Base-by-base conservation (phyloP, 1,140 invertebrate genomes). In the Trypoxylus dichotomus region DNA sequence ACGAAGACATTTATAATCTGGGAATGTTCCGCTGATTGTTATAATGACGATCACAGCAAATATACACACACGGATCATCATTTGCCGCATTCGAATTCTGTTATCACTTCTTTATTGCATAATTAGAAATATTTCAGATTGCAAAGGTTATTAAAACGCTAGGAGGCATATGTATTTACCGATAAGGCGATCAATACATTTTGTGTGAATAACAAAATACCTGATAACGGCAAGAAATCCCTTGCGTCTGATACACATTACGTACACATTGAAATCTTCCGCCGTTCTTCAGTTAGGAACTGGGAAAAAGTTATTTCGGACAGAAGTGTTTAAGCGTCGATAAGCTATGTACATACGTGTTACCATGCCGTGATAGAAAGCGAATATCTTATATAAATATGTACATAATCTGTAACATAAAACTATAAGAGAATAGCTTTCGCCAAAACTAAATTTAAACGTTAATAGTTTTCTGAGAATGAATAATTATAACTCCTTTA, bases 401-500 rank as follows among this genome's bases (percentile, higher is more conserved):
- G 60, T 63, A 63, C 19, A 19, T 63, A 27, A 63, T 27, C 24
- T 24, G 5, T 63, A 63, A 21, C 21, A 24, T 21, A 24, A 63
- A 27, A 27, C 60, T 63, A 63, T 63, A 63, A 63, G 21, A 37
- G 32, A 37, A 37, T 37, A 37, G 5, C 10, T 8, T 25, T 11
- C 19, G 21, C 19, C 10, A 25, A 19, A 11, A 13, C 3, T 11
- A 24, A 27, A 19, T 25, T 63, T 63, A 25, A 19, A 21, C 13
- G 5, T 24, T 13, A 6, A 15, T 3, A 47, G 43, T 21, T 24
- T 19, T 63, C 21, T 3, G 3, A 63, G 24, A 13, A 63, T 63
- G 60, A 63, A 19, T 11, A 63, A 63, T 60, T 82, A 79, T 41
- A 68, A 78, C 42, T 72, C 80, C 11, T 78, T 77, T 29, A 78